Base-by-base conservation (phyloP, 35 echinoderm and acorn worm species). In the Anneissia japonica region DNA sequence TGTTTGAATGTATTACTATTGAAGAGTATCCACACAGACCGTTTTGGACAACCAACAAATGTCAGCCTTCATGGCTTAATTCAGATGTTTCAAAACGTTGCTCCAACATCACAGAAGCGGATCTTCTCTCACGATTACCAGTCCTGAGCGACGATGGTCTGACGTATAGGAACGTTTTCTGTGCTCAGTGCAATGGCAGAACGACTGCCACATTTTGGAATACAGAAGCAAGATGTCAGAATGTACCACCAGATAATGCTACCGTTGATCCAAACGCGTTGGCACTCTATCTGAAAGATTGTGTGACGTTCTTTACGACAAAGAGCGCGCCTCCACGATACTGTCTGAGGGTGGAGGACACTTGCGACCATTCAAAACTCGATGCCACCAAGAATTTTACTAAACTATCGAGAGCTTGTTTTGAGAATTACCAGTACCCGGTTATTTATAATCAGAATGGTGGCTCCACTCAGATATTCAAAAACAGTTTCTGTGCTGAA, bases 151-250 rank as follows among this genome's bases (percentile, higher is more conserved):
- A 31, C 30, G 84, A 93, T 72, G 83, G 87, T 4, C 81, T 82
- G 34, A 93, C 92, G 11, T 93, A 93, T 46, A 55, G 92, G 23
- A 93, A 93, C 75, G 39, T 93, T 4, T 93, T 88, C 39, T 93
- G 92, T 73, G 92, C 92, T 0, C 83, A 89, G 74, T 93, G 92
- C 83, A 93, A 90, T 38, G 72, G 36, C 35, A 56, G 35, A 12
- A 36, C 32, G 0, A 43, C 41, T 35, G 74, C 77, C 28, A 74
- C 35, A 34, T 93, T 88, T 37, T 93, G 92, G 92, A 89, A 85
- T 31, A 38, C 46, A 12, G 55, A 88, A 12, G 80, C 92, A 21
- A 77, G 34, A 26, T 93, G 92, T 74, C 36, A 56, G 36, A 29
- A 41, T 28, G 77, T 36, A 4, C 75, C 88, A 7, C 92, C 92